Evolutionary conservation across 2,113 vertebrate species (phyloP), one percentile per base, ranked within the genome.

Genomic region (Abramis brama): DNA sequence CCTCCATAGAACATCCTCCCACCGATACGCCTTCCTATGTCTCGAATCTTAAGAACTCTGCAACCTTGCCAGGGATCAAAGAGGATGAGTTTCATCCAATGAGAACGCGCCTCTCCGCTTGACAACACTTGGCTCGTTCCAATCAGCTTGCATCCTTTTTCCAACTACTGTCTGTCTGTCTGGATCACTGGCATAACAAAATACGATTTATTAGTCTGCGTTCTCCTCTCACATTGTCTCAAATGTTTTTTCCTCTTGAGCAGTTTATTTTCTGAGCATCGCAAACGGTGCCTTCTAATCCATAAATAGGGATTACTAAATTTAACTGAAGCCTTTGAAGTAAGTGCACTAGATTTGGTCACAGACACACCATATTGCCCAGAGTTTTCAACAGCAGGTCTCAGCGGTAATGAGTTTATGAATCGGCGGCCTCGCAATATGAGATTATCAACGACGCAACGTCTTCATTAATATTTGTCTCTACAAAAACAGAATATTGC

Each of bases 271-370:
- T 66, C 83, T 15, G 25, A 10, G 39, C 23, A 47, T 86, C 62
- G 50, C 30, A 82, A 30, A 89, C 57, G 82, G 55, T 86, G 76
- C 64, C 62, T 70, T 64, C 33, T 86, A 85, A 89, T 86, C 87
- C 83, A 39, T 85, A 88, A 86, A 4, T 8, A 77, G 75, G 64
- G 83, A 91, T 76, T 89, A 83, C 85, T 73, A 82, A 85, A 86
- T 82, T 89, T 87, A 89, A 86, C 82, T 47, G 80, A 25, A 25
- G 73, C 60, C 89, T 90, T 89, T 90, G 89, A 90, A 89, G 88
- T 85, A 76, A 23, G 47, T 64, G 62, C 15, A 78, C 30, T 59
- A 79, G 82, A 79, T 86, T 90, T 79, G 86, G 84, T 87, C 85
- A 85, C 87, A 88, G 86, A 83, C 85, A 78, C 83, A 83, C 80